Evolutionary conservation across 2,888 invertebrate species (phyloP).

Genomic region (Heliconius ismenius): DNA sequence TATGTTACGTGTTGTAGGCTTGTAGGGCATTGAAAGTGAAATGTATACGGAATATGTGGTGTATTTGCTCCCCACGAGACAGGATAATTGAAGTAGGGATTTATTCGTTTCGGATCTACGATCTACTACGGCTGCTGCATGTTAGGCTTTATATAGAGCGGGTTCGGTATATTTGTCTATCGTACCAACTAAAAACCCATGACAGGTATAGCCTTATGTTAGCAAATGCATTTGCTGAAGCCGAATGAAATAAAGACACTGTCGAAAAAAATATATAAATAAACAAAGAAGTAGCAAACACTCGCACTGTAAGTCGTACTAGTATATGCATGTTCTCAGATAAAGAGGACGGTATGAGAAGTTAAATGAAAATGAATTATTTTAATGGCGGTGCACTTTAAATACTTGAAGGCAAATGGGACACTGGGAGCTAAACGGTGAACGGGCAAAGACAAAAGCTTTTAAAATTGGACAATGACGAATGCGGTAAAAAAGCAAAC

Average conservation of each 20-base stretch:
- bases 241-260: not conserved
- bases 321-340: slow-evolving; percentile 23
- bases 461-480: slow-evolving; percentile 74
- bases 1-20: slow-evolving; percentile 47
- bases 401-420: slow-evolving; percentile 42
- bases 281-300: not conserved
- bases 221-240: not conserved
- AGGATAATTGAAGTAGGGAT: slow-evolving; percentile 77
- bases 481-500: slow-evolving; percentile 72
- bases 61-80: slow-evolving; percentile 70
- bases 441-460: slow-evolving; percentile 58
- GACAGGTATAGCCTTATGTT: slow-evolving; percentile 9
- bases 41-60: slow-evolving; percentile 68
- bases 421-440: slow-evolving; percentile 44
- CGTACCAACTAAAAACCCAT: slow-evolving; percentile 34
- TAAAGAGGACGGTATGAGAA: slow-evolving; percentile 32
- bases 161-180: slow-evolving; percentile 49
- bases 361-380: slow-evolving; percentile 35
- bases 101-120: slow-evolving; percentile 72
- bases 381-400: slow-evolving; percentile 36
- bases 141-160: slow-evolving; percentile 48
- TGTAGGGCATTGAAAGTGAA: slow-evolving; percentile 64
- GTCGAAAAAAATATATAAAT: not conserved
- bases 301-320: slow-evolving; percentile 12
- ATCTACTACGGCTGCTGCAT: slow-evolving; percentile 54